Evolutionary conservation across 1,140 invertebrate species (phyloP), one percentile per base, ranked within the genome.

Genomic region (Drosophila lacteicornis): DNA sequence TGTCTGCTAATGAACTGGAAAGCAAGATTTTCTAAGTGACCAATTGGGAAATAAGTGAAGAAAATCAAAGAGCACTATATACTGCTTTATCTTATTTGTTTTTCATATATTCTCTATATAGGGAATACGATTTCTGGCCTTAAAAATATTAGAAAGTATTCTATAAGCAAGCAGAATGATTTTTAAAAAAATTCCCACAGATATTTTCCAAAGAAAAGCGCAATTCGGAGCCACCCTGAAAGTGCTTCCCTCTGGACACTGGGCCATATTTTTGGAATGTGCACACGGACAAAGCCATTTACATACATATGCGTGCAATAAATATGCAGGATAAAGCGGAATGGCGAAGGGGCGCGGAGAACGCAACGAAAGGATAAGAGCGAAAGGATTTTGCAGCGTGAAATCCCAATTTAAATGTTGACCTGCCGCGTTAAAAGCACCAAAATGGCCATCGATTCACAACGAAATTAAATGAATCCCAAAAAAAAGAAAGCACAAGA

Each of bases 301-400:
- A 30, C 4, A 25, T 25, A 17, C 27, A 36, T 62, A 45, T 62
- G 40, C 58, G 33, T 65, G 68, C 36, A 33, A 62, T 45, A 63
- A 51, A 51, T 55, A 62, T 55, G 15, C n/a, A 53, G 19, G 27
- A 65, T 55, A 25, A 55, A 6, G 33, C 33, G 33, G 33, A 7
- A 11, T 19, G 27, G 4, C 6, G 27, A 8, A 0, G 9, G 2
- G 15, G 13, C 9, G n/a, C 12, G 2, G 12, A 13, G 19, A 22
- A 6, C 6, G 19, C 2, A 15, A 15, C 3, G 13, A 19, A 33
- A 36, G 6, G 13, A 25, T 49, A 36, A 42, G 12, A 19, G 9
- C 17, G n/a, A 45, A 12, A 27, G 38, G 11, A 12, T 27, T 7
- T 13, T 19, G 17, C 42, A 25, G 53, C 30, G 2, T 58, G 7